These are phyloP conservation scores for Torymus texanus DNA, from an alignment of 2,888 invertebrate species.

Conservation along the genomic window DNA sequence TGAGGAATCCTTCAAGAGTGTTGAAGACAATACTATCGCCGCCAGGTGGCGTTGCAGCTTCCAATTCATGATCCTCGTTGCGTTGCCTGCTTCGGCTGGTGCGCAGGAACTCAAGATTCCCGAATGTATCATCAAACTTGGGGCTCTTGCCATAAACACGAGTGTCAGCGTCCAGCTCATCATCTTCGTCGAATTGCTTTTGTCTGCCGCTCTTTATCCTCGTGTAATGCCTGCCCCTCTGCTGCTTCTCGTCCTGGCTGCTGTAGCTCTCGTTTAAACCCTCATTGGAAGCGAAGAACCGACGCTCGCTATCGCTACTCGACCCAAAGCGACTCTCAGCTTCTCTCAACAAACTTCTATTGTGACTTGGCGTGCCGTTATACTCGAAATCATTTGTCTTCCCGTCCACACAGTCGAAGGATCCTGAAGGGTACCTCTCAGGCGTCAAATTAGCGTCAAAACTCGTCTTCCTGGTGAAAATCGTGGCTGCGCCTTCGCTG, in stretches of 20 bases:
- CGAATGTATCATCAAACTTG: conserved; percentile 71
- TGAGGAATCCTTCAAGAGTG: conserved; percentile 70
- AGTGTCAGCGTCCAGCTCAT: conserved; percentile 69
- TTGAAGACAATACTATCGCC: conserved; percentile 70
- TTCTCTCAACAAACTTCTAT: conserved; percentile 54
- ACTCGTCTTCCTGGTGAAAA: conserved; percentile 59
- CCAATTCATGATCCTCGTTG: background rate
- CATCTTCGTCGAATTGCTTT: conserved; percentile 69
- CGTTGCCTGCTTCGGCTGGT: background rate
- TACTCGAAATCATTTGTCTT: conserved; percentile 57
- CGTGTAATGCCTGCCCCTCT: conserved; percentile 62
- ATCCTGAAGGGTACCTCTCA: conserved; percentile 60
- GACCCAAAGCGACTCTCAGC: conserved; percentile 67
- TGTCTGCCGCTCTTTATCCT: conserved; percentile 70
- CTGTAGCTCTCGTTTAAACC: conserved; percentile 63
- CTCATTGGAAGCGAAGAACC: conserved; percentile 67
- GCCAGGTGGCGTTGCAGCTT: conserved; percentile 31
- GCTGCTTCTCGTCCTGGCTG: conserved; percentile 56
- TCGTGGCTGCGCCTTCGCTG: conserved; percentile 36
- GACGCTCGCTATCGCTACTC: conserved; percentile 69
- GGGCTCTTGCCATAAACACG: conserved; percentile 73
- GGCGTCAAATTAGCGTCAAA: conserved; percentile 59
- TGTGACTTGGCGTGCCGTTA: conserved; percentile 37
- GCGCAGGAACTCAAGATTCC: conserved; percentile 56
- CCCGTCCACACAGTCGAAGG: conserved; percentile 70